These are phyloP conservation scores for Tachycineta bicolor DNA, from an alignment of 2,113 vertebrate genomes.

Conservation along the genomic window DNA sequence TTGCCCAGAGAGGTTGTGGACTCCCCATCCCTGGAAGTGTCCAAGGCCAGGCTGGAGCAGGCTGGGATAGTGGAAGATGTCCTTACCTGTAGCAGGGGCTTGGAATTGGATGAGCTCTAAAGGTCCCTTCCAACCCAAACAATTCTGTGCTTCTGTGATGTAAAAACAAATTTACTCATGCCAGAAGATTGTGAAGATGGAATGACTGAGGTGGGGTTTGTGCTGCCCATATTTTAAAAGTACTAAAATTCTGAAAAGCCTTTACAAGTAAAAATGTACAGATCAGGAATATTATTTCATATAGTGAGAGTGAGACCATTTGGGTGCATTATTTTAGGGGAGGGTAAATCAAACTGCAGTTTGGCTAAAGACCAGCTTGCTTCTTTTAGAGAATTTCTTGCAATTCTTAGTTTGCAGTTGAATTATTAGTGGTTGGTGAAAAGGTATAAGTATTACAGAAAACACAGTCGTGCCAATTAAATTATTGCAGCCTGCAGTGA, in stretches of 20 bases:
- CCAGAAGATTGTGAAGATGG: not conserved
- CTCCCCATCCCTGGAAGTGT: not conserved
- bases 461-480: not conserved
- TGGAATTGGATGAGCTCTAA: accelerated
- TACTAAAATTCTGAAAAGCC: not conserved
- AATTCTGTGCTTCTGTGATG: not conserved
- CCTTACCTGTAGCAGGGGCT: not conserved
- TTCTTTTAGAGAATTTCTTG: not conserved
- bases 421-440: not conserved
- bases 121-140: not conserved
- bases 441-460: not conserved
- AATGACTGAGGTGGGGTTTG: not conserved
- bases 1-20: not conserved
- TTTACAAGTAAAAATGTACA: not conserved
- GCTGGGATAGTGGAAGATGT: not conserved
- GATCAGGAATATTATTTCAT: not conserved
- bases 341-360: not conserved
- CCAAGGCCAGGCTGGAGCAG: not conserved
- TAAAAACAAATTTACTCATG: not conserved
- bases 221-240: not conserved
- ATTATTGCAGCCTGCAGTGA: not conserved
- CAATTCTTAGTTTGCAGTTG: not conserved
- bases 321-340: not conserved
- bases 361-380: not conserved
- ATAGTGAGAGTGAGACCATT: not conserved